These are phyloP conservation scores for Chaetogeoica ovagalla DNA, from an alignment of 2,888 invertebrate genomes.

Conservation along the genomic window DNA sequence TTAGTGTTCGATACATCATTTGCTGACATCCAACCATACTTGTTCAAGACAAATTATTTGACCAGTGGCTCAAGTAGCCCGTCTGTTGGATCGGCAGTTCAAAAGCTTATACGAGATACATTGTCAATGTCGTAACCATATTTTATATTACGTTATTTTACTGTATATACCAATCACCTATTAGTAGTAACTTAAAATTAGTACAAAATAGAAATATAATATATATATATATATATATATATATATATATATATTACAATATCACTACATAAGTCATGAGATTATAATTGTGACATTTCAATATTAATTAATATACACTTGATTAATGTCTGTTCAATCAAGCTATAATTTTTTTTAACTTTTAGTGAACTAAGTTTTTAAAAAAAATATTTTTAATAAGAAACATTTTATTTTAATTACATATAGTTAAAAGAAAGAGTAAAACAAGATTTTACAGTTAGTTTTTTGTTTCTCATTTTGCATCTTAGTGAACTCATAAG, in stretches of 20 bases:
- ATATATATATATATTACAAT: no score
- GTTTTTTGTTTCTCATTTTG: slow-evolving; percentile 17
- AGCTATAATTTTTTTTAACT: not conserved
- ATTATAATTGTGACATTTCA: slow-evolving; percentile 29
- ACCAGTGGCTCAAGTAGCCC: slow-evolving; percentile 76
- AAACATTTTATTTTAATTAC: slow-evolving; percentile 1
- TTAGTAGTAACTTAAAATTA: slow-evolving; percentile 43
- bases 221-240: no score
- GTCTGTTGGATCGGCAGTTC: slow-evolving; percentile 85
- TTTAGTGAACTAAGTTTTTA: not conserved
- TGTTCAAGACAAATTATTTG: slow-evolving; percentile 70
- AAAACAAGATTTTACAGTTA: not conserved
- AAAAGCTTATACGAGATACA: slow-evolving; percentile 86
- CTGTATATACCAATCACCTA: slow-evolving; percentile 42
- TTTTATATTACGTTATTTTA: slow-evolving; percentile 24
- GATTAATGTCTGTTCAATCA: not conserved
- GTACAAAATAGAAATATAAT: slow-evolving; percentile 41
- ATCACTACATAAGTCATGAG: not conserved
- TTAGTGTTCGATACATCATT: slow-evolving; percentile 92
- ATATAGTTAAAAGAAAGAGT: not conserved
- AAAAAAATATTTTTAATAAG: slow-evolving; percentile 11
- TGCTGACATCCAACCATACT: slow-evolving; percentile 92
- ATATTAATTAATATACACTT: not conserved
- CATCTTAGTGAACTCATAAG: not conserved
- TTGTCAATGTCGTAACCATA: slow-evolving; percentile 62